Percentiles rank a stretch among this genome's conserved stretches.
Conservation (phyloP, 2,888 invertebrate genomes). For the Chrysolina oricalcia region DNA sequence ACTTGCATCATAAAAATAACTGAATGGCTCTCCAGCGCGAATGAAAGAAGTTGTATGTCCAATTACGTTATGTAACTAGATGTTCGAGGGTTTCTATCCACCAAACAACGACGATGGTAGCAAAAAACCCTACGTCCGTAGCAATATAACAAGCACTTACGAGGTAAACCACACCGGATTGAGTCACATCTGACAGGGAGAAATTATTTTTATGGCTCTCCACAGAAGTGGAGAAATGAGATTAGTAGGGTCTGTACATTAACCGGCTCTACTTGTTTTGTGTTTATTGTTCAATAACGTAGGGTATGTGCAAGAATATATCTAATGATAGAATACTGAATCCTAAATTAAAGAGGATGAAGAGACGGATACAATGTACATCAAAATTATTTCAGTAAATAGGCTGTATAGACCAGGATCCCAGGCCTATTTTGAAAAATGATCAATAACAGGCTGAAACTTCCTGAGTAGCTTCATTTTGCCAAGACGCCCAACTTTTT, state of each 20-base stretch:
- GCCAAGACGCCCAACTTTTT: too few species aligned
- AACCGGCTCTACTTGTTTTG: too few species aligned
- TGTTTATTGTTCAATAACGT: too few species aligned
- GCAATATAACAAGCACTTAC: constrained; percentile 15
- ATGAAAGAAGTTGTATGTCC: constrained; percentile 1
- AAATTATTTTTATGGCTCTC: background rate
- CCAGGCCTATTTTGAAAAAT: too few species aligned
- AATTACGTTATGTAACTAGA: constrained; percentile 21
- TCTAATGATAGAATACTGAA: too few species aligned
- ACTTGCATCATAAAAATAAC: constrained; percentile 3
- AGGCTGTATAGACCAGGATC: too few species aligned
- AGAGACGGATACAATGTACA: too few species aligned
- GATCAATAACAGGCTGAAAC: too few species aligned
- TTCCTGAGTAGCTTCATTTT: too few species aligned
- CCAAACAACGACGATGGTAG: background rate
- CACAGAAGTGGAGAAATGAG: background rate
- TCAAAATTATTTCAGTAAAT: too few species aligned
- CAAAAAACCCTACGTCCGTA: background rate
- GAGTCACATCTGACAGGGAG: background rate
- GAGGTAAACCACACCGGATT: background rate
- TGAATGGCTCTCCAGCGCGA: constrained; percentile 8
- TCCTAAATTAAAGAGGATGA: too few species aligned
- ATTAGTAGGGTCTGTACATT: background rate
- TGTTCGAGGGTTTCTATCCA: background rate
- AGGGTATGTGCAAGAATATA: too few species aligned